Evolutionary conservation across 2,888 invertebrate genomes (phyloP), one percentile per base, ranked within the genome.

Genomic region (Amiota minor): DNA sequence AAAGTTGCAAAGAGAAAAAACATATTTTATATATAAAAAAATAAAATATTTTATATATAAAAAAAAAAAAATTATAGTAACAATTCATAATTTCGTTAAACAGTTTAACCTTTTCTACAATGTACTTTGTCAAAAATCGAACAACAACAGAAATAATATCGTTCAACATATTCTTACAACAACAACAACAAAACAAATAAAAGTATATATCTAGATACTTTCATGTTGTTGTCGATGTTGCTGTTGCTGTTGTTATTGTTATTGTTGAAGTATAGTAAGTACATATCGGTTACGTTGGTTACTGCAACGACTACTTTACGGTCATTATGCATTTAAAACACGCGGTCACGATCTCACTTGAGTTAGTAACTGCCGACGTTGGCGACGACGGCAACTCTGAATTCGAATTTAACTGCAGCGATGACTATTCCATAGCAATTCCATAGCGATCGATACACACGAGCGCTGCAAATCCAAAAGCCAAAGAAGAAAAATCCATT

Each of bases 261-360:
- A 71, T 76, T 76, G 75, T 72, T 80, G 74, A 75, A 80, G 74
- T 81, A 77, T 83, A 75, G 78, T 79, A 77, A 71, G 71, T 71
- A 81, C 82, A 81, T 81, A 80, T 81, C 77, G 77, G 80, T 78
- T 79, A 78, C 79, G 78, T 80, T 77, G 35, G 78, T 78, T 79
- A 75, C 72, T 69, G 77, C 79, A 84, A 78, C 85, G 85, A 86
- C 84, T 87, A 85, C 87, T 87, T 86, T 88, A 86, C 89, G 89
- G 89, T 89, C 89, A 89, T 89, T 89, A 89, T 89, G 89, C 89
- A 88, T 89, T 89, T 89, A 87, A 88, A 89, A 89, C 89, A 89
- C 85, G 89, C 88, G 89, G 89, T 89, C 89, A 89, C 89, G 89
- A 89, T 89, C 89, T 89, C 84, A 68, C 81, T 85, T 85, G 87